Base-by-base conservation (phyloP, 1,140 invertebrate genomes). In the Drosophila bocqueti region DNA sequence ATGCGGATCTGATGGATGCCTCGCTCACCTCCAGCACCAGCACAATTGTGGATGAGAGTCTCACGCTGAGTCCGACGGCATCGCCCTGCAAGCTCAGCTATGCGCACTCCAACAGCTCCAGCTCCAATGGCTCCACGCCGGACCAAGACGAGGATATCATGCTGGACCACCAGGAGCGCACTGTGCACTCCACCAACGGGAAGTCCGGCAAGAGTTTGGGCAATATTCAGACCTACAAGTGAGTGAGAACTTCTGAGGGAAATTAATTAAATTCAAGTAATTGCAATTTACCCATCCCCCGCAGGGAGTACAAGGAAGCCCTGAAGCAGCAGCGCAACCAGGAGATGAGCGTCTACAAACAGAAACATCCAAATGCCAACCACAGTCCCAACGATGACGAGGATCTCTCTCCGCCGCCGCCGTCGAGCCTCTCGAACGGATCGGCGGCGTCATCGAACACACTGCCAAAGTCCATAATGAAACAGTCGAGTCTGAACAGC, bases 221-320 rank as follows among this genome's bases (percentile, higher is more conserved):
- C 91, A 96, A 96, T 93, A 96, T 96, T 90, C 96, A 97, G 94
- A 97, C 96, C 36, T 97, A 97, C 94, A 96, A 96, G 96, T 97
- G 94, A 93, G 91, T 92, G 52, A 21, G 63, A 21, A 21, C 2
- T 24, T 24, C 16, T 5, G 4, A 3, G 1, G 21, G 21, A 21
- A 21, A 21, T 21, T 21, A 21, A 21, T 21, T 21, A 0, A 10
- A 24, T 15, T 6, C 1, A 16, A 11, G 18, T 36, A 8, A 36
- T 31, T 15, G 5, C 7, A 36, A 24, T 54, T 79, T 43, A 94
- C 94, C 16, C 92, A 95, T 38, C 21, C 21, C 21, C 36, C 15
- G 0, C 52, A 92, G 96, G 93, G 97, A 97, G 94, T 98, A 97
- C 93, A 97, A 97, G 94, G 97, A 97, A 94, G 96, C 97, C 46